A percentile compares a stretch with the other conserved stretches of the same genome.
These are phyloP conservation scores for Trichopria drosophilae DNA, from an alignment of 2,888 invertebrate genomes.

Conservation along the genomic window DNA sequence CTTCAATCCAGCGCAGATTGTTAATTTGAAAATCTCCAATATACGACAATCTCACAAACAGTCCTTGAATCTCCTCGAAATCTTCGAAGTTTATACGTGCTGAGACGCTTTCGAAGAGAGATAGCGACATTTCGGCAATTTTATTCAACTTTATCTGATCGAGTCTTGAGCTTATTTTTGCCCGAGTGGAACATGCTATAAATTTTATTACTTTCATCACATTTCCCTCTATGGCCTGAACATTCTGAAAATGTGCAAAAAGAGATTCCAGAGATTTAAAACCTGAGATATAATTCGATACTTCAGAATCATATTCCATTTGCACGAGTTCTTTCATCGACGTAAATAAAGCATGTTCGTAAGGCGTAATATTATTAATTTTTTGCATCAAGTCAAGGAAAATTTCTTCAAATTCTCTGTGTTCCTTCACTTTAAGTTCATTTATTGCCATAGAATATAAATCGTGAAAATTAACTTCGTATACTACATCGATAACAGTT, in stretches of 20 bases:
- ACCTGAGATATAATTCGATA: background rate
- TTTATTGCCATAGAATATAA: background rate
- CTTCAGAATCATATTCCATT: background rate
- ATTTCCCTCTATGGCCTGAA: conserved; percentile 3
- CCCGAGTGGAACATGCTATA: conserved; percentile 3
- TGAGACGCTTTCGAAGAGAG: conserved; percentile 6
- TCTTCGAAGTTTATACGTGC: no score
- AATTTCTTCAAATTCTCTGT: conserved; percentile 15
- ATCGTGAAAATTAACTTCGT: conserved; percentile 9
- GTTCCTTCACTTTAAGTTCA: conserved; percentile 5
- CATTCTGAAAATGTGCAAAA: background rate
- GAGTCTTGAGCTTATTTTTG: conserved; percentile 1
- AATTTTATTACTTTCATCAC: conserved; percentile 10
- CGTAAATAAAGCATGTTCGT: conserved; percentile 22
- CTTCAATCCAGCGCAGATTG: conserved; percentile 11
- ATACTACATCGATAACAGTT: no score
- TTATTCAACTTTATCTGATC: conserved; percentile 8
- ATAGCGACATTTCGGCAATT: conserved; percentile 3
- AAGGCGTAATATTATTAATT: conserved; percentile 20
- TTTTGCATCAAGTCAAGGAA: conserved; percentile 17
- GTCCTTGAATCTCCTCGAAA: conserved; percentile 4
- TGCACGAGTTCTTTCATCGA: conserved; percentile 20
- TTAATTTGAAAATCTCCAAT: conserved; percentile 19
- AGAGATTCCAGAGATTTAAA: background rate
- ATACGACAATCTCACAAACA: conserved; percentile 19